Evolutionary conservation across 2,888 invertebrate species (phyloP), one percentile per base, ranked within the genome.

Genomic region (Sylvicola fuscatus): DNA sequence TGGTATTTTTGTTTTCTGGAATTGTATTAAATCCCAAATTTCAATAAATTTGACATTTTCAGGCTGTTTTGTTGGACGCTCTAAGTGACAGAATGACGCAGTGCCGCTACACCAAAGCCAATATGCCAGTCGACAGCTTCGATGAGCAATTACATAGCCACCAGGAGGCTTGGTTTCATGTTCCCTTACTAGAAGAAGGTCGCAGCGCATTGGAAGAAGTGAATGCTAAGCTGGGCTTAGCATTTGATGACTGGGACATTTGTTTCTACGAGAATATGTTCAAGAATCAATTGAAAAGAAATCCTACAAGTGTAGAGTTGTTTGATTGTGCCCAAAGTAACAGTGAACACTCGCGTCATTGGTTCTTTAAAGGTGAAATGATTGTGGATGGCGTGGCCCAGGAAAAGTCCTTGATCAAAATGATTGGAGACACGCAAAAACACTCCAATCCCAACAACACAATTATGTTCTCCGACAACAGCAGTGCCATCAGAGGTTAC

Each of bases 251-350:
- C 37, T 87, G 86, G 74, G 95, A 95, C 54, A 62, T 93, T 48
- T 75, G 84, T 39, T 90, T 80, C 53, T 95, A 95, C 52, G 81
- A 80, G 40, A 67, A 84, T 49, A 59, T 95, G 39, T 95, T 95
- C 60, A 66, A 69, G 40, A 70, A 80, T 41, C 73, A 80, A 45
- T 58, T 92, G 14, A 76, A 80, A 47, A 67, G 93, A 37, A 86
- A 97, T 61, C 97, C 97, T 14, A 95, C 95, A 1, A 92, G 86
- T 51, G 93, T 97, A 1, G 97, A 98, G 55, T 77, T 93, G 48
- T 95, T 97, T 61, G 97, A 97, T 63, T 70, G 97, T 45, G 97
- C 97, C 3, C 97, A 98, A 58, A 90, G 90, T 21, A 95, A 95
- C 55, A 92, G 93, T 56, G 97, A 98, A 55, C 97, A 98, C 58